Conservation (phyloP, 1,140 invertebrate genomes). For the Drosophila kepulauana region DNA sequence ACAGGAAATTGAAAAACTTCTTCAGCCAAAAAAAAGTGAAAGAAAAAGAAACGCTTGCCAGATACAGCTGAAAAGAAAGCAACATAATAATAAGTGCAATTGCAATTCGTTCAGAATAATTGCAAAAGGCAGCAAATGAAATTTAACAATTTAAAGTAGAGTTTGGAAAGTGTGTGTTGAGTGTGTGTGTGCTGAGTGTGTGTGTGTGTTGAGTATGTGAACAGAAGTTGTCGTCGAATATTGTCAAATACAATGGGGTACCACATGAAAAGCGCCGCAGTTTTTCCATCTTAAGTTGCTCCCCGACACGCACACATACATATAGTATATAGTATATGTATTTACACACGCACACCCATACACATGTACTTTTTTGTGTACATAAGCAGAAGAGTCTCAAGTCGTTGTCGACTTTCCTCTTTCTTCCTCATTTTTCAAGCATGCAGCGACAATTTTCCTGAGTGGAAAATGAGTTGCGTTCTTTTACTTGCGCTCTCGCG, state of each 20-base stretch:
- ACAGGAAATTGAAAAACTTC: constrained; percentile 64
- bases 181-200: not conserved
- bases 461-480: constrained; percentile 72
- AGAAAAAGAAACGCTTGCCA: constrained; percentile 7
- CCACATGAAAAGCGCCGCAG: constrained; percentile 25
- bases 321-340: not conserved
- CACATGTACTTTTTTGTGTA: not conserved
- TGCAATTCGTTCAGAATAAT: constrained; percentile 20
- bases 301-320: not conserved
- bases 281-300: constrained; percentile 10
- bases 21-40: constrained; percentile 14
- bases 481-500: constrained; percentile 42
- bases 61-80: constrained; percentile 22
- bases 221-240: constrained; percentile 37
- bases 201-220: not conserved
- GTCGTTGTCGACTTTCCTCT: constrained; percentile 15
- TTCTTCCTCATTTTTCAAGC: constrained; percentile 33
- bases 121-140: not conserved
- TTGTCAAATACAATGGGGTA: constrained; percentile 51
- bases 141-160: constrained; percentile 10
- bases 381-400: constrained; percentile 17
- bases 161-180: not conserved
- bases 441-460: constrained; percentile 74
- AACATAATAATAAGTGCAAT: constrained; percentile 14
- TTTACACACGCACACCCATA: not conserved